Base-by-base conservation (phyloP, 2,797 vertebrate species). In the Pelochelys cantorii region DNA sequence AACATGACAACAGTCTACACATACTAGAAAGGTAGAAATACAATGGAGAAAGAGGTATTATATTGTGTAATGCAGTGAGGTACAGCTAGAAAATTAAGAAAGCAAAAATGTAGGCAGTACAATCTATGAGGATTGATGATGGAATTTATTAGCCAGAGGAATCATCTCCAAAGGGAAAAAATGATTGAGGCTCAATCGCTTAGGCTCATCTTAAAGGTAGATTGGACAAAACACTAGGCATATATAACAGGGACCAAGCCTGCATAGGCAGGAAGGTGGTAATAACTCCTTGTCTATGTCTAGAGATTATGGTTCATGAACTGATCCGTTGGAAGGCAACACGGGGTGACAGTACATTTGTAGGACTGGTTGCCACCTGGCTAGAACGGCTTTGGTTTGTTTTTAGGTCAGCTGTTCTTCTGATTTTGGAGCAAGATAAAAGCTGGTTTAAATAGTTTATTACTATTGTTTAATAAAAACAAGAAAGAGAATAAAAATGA, bases 61-160 rank as follows among this genome's bases (percentile, higher is more conserved):
- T 74, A 13, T 37, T 65, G 25, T 14, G 56, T 80, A 62, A 53
- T 18, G 20, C 18, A 23, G 56, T 5, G 15, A 87, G 8, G 29
- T 84, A 78, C 7, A 18, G 71, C 10, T 90, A 59, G 3, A 84
- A 80, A 84, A n/a, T 1, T 79, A 93, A 56, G 29, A 84, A 68
- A 20, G 3, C 29, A 80, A 48, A 87, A 81, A 88, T 27, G 20
- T 2, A 83, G 55, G 34, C 53, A n/a, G 60, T 86, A 80, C 1
- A 0, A 13, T 80, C 27, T 83, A 81, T 75, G 2, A 52, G 3
- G 31, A 2, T 5, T 57, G 13, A 55, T 7, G 81, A 29, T 18
- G n/a, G 87, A 91, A 81, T 81, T 86, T 86, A 20, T 20, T 81
- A 57, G 2, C 3, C 10, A 81, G 7, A 12, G 79, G 29, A 86